phyloP scores from a whole-genome alignment of 2,113 vertebrate genomes.

The Nettapus auritus region DNA sequence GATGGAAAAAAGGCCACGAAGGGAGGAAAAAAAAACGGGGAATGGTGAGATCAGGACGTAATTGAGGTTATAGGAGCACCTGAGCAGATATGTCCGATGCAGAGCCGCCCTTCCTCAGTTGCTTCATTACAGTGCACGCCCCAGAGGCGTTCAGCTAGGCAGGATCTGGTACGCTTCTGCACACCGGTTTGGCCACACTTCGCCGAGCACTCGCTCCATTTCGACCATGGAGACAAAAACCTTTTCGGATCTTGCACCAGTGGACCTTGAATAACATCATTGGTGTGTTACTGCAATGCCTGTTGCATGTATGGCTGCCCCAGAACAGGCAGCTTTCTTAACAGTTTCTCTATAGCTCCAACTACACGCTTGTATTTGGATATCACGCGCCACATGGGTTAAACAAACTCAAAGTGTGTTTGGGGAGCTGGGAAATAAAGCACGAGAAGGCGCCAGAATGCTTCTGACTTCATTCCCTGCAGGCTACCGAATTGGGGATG shows the following conservation, averaged over 20 bases:
- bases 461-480: background rate
- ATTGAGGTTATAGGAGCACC: conserved; percentile 53
- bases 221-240: conserved; percentile 88
- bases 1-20: background rate
- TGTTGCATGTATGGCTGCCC: background rate
- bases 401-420: background rate
- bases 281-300: background rate
- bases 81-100: conserved; percentile 83
- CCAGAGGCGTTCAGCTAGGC: conserved; percentile 76
- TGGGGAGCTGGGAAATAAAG: conserved; percentile 26
- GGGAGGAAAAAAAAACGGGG: accelerated
- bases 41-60: background rate
- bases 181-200: conserved; percentile 85
- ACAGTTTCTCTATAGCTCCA: background rate
- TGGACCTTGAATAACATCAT: conserved; percentile 71
- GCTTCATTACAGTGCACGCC: conserved; percentile 82
- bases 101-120: conserved; percentile 85
- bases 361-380: background rate
- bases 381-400: background rate
- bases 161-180: conserved; percentile 87
- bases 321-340: accelerated
- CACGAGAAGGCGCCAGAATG: background rate
- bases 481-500: background rate
- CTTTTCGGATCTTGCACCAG: conserved; percentile 57
- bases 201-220: conserved; percentile 89